Evolutionary conservation across 2,113 vertebrate genomes (phyloP).

Genomic region (Galbula dea): DNA sequence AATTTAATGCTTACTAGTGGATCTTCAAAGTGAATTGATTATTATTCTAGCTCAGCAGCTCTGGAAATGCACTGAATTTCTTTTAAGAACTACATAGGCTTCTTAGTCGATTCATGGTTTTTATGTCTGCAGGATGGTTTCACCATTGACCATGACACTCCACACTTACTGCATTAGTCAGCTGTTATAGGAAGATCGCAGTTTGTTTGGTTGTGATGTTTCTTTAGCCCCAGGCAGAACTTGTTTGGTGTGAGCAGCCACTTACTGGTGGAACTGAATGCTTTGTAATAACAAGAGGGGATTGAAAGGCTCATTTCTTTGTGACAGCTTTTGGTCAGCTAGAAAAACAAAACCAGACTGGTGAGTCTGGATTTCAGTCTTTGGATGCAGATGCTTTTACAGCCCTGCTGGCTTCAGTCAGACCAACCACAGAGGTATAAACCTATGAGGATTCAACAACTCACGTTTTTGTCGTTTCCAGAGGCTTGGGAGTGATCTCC

Average conservation of each 20-base stretch:
- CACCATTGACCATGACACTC: fast-evolving
- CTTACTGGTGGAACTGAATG: not conserved
- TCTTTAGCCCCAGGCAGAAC: not conserved
- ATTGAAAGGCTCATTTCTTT: not conserved
- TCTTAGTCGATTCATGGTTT: fast-evolving
- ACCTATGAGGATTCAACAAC: not conserved
- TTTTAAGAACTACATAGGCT: not conserved
- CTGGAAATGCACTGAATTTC: not conserved
- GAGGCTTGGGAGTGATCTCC: not conserved
- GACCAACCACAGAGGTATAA: not conserved
- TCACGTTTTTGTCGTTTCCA: fast-evolving
- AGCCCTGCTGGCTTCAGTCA: not conserved
- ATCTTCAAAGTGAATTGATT: not conserved
- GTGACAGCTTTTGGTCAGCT: not conserved
- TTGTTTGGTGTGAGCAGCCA: not conserved
- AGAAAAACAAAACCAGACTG: not conserved
- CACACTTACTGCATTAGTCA: not conserved
- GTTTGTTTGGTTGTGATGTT: not conserved
- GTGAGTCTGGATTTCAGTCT: not conserved
- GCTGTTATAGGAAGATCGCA: not conserved
- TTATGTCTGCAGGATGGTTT: not conserved
- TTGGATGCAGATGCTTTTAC: not conserved
- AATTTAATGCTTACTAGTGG: not conserved
- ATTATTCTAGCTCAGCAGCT: not conserved
- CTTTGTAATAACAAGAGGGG: not conserved